Conservation (phyloP, 2,888 invertebrate genomes). For the Lasioglossum lativentre region DNA sequence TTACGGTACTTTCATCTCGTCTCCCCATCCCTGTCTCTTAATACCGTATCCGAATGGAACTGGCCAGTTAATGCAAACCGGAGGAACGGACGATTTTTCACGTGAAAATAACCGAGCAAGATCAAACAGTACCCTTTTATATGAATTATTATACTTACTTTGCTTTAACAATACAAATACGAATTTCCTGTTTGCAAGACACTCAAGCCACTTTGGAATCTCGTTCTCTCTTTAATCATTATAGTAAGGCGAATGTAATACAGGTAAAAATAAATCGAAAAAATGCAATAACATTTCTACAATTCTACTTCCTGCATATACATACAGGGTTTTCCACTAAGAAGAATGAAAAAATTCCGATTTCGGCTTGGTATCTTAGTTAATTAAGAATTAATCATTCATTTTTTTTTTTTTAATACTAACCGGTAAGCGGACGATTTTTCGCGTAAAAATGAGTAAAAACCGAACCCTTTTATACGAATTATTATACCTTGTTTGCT, state of each 20-base stretch:
- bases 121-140: not conserved
- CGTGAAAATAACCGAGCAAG: not conserved
- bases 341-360: no score
- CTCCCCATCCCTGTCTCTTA: not conserved
- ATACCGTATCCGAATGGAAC: not conserved
- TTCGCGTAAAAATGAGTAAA: not conserved
- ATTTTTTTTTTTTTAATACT: no score
- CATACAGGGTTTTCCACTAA: no score
- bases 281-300: not conserved
- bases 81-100: not conserved
- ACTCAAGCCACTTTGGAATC: not conserved
- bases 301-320: no score
- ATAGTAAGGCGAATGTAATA: no score
- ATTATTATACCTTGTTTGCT: not conserved
- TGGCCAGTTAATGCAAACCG: not conserved
- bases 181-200: no score
- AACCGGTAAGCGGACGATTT: not conserved
- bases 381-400: no score
- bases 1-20: constrained; percentile 41
- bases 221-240: not conserved
- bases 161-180: not conserved
- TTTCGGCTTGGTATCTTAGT: no score
- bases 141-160: not conserved
- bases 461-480: not conserved
- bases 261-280: not conserved